Evolutionary conservation across 2,113 vertebrate genomes (phyloP).

Genomic region (Crotalus tigris): DNA sequence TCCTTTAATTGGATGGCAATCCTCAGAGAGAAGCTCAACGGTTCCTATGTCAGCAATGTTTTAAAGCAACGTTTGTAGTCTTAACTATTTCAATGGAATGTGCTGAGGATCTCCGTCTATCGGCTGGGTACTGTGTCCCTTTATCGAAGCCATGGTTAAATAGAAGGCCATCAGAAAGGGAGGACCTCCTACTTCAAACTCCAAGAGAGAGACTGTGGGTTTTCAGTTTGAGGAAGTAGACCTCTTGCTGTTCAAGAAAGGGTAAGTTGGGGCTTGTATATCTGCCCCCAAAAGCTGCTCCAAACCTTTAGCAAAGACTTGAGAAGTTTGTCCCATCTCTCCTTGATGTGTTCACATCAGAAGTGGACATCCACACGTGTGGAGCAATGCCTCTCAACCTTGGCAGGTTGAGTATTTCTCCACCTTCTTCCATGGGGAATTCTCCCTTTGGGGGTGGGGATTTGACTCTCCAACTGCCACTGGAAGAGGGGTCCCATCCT

Average conservation of each 20-base stretch:
- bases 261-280: neutral
- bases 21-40: neutral
- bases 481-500: neutral
- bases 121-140: neutral
- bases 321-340: neutral
- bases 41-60: neutral
- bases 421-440: neutral
- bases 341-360: neutral
- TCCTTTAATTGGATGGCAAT: conserved; percentile 7
- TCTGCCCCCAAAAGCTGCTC: neutral
- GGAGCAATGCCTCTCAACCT: neutral
- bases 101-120: no score
- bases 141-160: neutral
- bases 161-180: neutral
- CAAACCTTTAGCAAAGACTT: neutral
- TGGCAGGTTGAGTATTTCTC: neutral
- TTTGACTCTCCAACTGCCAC: neutral
- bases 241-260: neutral
- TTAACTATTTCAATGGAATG: neutral
- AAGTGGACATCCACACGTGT: neutral
- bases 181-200: neutral
- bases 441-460: neutral
- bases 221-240: neutral
- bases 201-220: neutral
- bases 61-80: neutral